phyloP scores from a whole-genome alignment of 1,140 invertebrate species.

The Telenomus remus region DNA sequence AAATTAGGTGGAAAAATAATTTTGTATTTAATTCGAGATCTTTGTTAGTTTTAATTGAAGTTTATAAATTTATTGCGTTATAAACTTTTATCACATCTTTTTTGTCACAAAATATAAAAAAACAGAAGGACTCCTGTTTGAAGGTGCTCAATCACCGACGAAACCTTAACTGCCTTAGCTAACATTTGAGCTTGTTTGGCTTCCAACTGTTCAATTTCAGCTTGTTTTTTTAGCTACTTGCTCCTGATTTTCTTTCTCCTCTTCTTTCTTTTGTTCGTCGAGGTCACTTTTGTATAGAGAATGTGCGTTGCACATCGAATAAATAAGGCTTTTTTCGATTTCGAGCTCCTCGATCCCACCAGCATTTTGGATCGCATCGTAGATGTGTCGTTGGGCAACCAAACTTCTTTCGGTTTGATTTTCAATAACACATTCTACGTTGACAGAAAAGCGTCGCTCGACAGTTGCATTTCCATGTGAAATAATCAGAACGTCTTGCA shows the following conservation, averaged over 20 bases:
- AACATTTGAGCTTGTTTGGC: not conserved
- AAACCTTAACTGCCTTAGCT: too few species aligned
- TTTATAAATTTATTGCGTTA: too few species aligned
- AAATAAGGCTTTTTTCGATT: not conserved
- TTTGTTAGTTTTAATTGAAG: too few species aligned
- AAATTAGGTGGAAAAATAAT: too few species aligned
- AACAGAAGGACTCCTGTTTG: too few species aligned
- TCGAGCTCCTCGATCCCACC: constrained; percentile 1
- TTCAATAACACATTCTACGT: constrained; percentile 47
- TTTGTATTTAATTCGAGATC: too few species aligned
- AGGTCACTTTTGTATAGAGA: not conserved
- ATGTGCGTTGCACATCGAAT: not conserved
- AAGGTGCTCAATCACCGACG: too few species aligned
- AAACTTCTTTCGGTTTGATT: constrained; percentile 49
- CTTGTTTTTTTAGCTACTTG: not conserved
- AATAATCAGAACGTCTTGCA: too few species aligned
- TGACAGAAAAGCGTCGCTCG: too few species aligned
- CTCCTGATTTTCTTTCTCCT: not conserved
- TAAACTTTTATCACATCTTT: too few species aligned
- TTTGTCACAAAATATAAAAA: too few species aligned
- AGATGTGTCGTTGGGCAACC: constrained; percentile 39
- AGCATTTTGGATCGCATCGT: constrained; percentile 24
- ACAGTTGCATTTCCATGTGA: too few species aligned
- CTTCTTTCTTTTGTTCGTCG: not conserved
- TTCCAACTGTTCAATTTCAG: not conserved